Base-by-base conservation (phyloP, 2,797 vertebrate genomes). In the Oceanodroma leucorhoa region DNA sequence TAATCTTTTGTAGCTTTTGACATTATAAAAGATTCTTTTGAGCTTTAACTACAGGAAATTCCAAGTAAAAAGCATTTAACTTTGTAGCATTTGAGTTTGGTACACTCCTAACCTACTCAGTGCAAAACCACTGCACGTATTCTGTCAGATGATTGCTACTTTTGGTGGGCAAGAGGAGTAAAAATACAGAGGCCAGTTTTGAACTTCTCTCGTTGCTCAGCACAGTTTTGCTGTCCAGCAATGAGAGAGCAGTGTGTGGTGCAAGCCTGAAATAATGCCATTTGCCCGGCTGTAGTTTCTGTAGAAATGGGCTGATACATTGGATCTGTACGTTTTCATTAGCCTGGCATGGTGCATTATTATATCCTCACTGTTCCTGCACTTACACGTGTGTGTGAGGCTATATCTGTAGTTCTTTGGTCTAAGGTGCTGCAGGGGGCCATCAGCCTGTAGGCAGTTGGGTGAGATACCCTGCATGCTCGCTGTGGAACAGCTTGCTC, bases 351-450 rank as follows among this genome's bases (percentile, higher is more conserved):
- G 2, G 22, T 34, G 7, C 40, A 10, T 46, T 41, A 1, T 22
- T 41, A 11, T 6, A 26, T 73, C 50, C n/a, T 72, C 36, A 9
- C 36, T 81, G 40, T n/a, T 67, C 0, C 45, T 38, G 36, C 60
- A 16, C 43, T 60, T 14, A 2, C 2, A 1, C 1, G 6, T 30
- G 53, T 0, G 0, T 27, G 34, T 30, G 43, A 83, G 30, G 54
- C 58, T 76, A 7, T 53, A 32, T 9, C 38, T n/a, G 0, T 4
- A 15, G 10, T 11, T 51, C 72, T 51, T 46, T n/a, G 62, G 41
- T 18, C 2, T 1, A 14, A 55, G 29, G 24, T 19, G 16, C 45
- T n/a, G 45, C 32, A 50, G 34, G 36, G 6, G 18, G 24, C 65
- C 30, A 12, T 41, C 58, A 29, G 29, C 24, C 51, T n/a, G 3